Evolutionary conservation across 2,113 vertebrate species (phyloP).

Genomic region (Charina bottae): DNA sequence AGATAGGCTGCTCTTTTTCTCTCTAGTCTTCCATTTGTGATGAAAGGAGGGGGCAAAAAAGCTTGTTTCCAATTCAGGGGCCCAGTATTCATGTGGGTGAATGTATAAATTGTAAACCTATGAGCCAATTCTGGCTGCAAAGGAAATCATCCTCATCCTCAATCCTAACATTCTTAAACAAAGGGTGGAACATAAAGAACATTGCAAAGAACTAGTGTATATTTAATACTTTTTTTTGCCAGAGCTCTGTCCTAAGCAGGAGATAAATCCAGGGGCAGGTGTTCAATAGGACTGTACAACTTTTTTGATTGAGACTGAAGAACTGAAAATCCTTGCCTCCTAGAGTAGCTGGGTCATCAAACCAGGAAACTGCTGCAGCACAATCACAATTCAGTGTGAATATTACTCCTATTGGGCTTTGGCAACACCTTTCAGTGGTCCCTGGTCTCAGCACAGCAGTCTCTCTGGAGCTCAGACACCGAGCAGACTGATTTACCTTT

Average conservation of each 20-base stretch:
- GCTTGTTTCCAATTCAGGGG: not conserved
- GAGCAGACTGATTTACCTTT: fast-evolving
- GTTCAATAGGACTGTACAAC: not conserved
- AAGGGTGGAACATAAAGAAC: not conserved
- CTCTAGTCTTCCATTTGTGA: not conserved
- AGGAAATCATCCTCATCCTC: not conserved
- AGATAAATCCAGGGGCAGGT: not conserved
- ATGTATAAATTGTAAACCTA: not conserved
- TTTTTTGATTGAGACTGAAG: not conserved
- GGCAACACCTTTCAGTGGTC: fast-evolving
- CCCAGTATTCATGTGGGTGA: not conserved
- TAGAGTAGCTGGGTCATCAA: not conserved
- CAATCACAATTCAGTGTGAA: not conserved
- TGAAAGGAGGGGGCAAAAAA: not conserved
- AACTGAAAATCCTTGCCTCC: not conserved
- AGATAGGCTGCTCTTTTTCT: not conserved
- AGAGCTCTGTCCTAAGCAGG: not conserved
- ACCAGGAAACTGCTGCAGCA: not conserved
- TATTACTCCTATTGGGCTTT: not conserved
- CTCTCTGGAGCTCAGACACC: not conserved
- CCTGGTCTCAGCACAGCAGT: fast-evolving
- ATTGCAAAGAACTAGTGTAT: not conserved
- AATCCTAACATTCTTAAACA: not conserved
- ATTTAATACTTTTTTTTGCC: not conserved
- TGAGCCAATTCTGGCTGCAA: not conserved